Percentiles rank a stretch among this genome's conserved stretches.
Conservation (phyloP, 2,888 invertebrate species). For the Polydrusus tereticollis region DNA sequence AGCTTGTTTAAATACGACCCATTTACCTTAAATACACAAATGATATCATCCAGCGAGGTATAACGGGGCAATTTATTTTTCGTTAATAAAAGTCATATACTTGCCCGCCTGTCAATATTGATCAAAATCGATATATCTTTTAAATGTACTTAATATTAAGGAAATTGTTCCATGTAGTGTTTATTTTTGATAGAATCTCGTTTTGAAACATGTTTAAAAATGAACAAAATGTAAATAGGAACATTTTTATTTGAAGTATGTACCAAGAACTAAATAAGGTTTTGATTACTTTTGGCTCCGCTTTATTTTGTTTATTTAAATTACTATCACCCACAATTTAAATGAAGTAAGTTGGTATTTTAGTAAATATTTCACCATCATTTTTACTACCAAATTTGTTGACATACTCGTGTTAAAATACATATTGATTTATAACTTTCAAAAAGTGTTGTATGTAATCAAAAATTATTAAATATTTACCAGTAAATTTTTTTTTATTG, state of each 20-base stretch:
- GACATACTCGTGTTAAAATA: too few species aligned
- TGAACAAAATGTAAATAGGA: neutral
- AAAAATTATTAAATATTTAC: too few species aligned
- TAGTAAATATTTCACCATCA: constrained; percentile 6
- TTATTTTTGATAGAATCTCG: neutral
- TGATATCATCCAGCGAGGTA: constrained; percentile 29
- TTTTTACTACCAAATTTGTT: neutral
- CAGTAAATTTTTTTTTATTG: too few species aligned
- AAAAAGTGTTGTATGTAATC: too few species aligned
- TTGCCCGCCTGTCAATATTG: constrained; percentile 25
- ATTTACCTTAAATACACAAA: constrained; percentile 39
- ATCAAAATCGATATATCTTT: constrained; percentile 22
- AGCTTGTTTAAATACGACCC: constrained; percentile 44
- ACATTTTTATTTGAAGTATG: neutral
- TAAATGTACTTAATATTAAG: constrained; percentile 5
- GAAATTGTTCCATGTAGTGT: neutral
- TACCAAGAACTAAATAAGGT: neutral
- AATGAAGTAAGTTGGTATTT: neutral
- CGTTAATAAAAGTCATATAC: constrained; percentile 20
- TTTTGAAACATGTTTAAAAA: neutral
- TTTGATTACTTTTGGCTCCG: constrained; percentile 1
- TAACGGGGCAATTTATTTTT: constrained; percentile 21
- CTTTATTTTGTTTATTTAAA: constrained; percentile 3
- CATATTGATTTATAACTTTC: too few species aligned
- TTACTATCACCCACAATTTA: neutral